Percentiles rank a stretch among this genome's conserved stretches.
Evolutionary conservation across 2,888 invertebrate species (phyloP).

Genomic region (Leptinotarsa juncta): DNA sequence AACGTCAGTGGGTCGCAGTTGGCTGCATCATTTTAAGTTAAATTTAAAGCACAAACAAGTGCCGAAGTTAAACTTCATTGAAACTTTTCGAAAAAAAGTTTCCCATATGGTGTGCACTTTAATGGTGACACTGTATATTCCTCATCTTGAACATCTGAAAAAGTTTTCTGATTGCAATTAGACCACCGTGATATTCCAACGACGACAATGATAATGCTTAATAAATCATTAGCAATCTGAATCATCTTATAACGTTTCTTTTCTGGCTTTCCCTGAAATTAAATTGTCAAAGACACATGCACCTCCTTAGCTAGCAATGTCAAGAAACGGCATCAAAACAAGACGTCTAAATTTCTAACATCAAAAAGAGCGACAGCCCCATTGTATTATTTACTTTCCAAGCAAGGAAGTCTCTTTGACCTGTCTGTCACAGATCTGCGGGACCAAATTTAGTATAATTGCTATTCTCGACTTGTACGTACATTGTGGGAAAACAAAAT

Average conservation of each 20-base stretch:
- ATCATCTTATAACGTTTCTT: neutral
- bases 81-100: no score
- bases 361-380: slow-evolving; percentile 12
- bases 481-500: slow-evolving; percentile 24
- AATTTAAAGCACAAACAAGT: no score
- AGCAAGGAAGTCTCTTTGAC: slow-evolving; percentile 8
- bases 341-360: slow-evolving; percentile 15
- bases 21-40: no score
- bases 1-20: no score
- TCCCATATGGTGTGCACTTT: no score
- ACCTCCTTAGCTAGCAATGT: neutral
- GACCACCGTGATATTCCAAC: no score
- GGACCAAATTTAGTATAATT: slow-evolving; percentile 23
- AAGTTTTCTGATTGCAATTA: no score
- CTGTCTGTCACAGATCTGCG: slow-evolving; percentile 17
- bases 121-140: no score
- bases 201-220: no score
- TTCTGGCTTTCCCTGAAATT: slow-evolving; percentile 10
- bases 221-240: neutral
- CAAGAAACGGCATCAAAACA: slow-evolving; percentile 11
- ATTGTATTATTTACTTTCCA: slow-evolving; percentile 15
- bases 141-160: no score
- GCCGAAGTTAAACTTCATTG: no score
- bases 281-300: slow-evolving; percentile 9
- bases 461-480: slow-evolving; percentile 6